These are phyloP conservation scores for Phrynosoma platyrhinos DNA, from an alignment of 2,113 vertebrate genomes.

Conservation along the genomic window DNA sequence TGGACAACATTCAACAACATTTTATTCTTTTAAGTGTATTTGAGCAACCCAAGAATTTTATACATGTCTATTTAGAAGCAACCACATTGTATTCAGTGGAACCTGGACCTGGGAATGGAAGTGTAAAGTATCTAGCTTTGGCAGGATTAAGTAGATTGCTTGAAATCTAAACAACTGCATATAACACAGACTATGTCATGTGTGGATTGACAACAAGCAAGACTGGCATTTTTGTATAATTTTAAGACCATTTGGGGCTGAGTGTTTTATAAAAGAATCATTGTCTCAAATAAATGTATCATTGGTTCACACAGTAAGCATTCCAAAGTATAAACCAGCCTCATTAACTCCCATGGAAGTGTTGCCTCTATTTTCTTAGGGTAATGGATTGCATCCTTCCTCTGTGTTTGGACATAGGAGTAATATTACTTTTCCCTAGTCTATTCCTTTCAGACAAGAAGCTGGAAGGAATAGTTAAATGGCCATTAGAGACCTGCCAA, in stretches of 20 bases:
- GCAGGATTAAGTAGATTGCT: not conserved
- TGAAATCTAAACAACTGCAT: not conserved
- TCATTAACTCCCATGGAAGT: conserved; percentile 1
- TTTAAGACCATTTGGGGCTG: not conserved
- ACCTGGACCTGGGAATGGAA: not conserved
- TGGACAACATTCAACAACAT: not conserved
- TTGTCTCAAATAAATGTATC: not conserved
- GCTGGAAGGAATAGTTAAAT: conserved; percentile 7
- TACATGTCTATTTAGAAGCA: not conserved
- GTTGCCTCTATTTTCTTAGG: not conserved
- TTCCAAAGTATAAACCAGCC: not conserved
- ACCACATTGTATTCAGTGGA: not conserved
- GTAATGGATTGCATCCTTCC: conserved; percentile 12
- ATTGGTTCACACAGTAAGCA: not conserved
- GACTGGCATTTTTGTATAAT: not conserved
- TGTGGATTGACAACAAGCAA: not conserved
- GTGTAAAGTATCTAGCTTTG: not conserved
- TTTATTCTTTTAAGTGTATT: not conserved
- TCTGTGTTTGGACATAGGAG: not conserved
- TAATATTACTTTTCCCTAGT: conserved; percentile 5
- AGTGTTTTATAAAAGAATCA: not conserved
- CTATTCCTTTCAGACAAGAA: not conserved
- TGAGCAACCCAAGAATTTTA: not conserved
- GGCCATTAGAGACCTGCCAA: not conserved
- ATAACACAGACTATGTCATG: not conserved